These are phyloP conservation scores for Dryobota labecula DNA, from an alignment of 2,888 invertebrate species.

Conservation along the genomic window DNA sequence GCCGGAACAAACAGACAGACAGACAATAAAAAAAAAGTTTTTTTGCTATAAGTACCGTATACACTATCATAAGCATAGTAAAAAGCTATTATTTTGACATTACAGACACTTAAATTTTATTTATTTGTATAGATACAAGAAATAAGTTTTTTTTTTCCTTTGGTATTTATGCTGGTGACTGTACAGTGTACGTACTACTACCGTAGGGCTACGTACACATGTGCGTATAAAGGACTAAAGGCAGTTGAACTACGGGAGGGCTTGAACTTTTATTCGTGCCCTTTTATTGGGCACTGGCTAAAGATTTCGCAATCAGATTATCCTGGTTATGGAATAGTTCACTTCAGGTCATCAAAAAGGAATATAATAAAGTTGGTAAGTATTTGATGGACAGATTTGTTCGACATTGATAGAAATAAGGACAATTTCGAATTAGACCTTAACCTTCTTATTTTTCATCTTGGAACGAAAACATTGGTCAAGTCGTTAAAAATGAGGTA, in stretches of 20 bases:
- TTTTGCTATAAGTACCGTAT: no score
- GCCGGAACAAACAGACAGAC: no score
- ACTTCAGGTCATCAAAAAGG: slow-evolving; percentile 3
- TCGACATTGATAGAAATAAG: slow-evolving; percentile 7
- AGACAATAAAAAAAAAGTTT: no score
- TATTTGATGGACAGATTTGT: neutral
- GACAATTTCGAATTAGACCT: slow-evolving; percentile 7
- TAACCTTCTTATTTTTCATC: slow-evolving; percentile 23
- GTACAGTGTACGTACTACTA: slow-evolving; percentile 14
- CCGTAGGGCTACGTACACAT: slow-evolving; percentile 5
- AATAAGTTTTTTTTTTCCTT: neutral
- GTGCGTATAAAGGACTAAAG: slow-evolving; percentile 26
- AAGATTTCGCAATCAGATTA: neutral
- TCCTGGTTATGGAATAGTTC: neutral
- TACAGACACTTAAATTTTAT: no score
- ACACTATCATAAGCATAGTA: no score
- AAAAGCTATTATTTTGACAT: no score
- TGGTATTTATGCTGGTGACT: neutral
- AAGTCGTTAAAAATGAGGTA: slow-evolving; percentile 4
- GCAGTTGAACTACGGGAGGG: slow-evolving; percentile 42
- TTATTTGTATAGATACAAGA: neutral
- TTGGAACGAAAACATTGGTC: neutral
- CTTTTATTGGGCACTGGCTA: slow-evolving; percentile 17
- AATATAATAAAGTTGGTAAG: neutral
- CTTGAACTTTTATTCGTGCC: slow-evolving; percentile 29